Conservation (phyloP, 2,797 vertebrate genomes). For the Mastacembelus armatus region DNA sequence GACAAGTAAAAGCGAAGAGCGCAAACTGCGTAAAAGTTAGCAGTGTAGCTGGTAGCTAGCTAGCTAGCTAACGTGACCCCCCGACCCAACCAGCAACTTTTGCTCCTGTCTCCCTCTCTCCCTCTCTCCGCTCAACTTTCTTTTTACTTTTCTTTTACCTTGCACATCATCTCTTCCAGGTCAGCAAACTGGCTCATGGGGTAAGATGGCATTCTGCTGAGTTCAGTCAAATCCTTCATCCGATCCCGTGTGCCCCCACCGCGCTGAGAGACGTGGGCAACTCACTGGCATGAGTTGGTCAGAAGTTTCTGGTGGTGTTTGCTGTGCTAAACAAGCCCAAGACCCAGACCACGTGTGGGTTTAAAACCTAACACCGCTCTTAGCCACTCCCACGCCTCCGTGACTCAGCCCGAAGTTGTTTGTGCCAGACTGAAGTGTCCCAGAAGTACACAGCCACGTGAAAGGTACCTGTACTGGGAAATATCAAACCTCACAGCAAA, state of each 20-base stretch:
- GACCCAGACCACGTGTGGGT: conserved; percentile 74
- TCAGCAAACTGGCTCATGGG: conserved; percentile 68
- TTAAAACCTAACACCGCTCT: conserved; percentile 69
- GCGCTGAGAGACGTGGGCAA: conserved; percentile 32
- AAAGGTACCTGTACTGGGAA: too few species aligned
- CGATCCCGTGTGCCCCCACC: conserved; percentile 58
- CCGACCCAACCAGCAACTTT: conserved; percentile 42
- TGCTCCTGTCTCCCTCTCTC: not conserved
- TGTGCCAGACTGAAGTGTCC: too few species aligned
- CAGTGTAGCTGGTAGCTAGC: conserved; percentile 33
- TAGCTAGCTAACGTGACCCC: conserved; percentile 47
- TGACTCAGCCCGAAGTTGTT: conserved; percentile 16
- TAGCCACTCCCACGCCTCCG: conserved; percentile 67
- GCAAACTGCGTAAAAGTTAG: conserved; percentile 29
- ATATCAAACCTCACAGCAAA: too few species aligned
- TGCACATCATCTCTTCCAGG: conserved; percentile 76
- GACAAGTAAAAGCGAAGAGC: not conserved
- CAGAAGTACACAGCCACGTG: too few species aligned
- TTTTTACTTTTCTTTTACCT: conserved; percentile 60
- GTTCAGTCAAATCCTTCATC: conserved; percentile 26
- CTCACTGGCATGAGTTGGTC: conserved; percentile 62
- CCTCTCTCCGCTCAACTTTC: conserved; percentile 59
- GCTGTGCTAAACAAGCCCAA: conserved; percentile 60
- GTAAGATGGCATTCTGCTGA: conserved; percentile 69
- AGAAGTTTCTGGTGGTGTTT: conserved; percentile 63